Conservation (phyloP, 2,113 vertebrate genomes). For the Zosterops japonicus region DNA sequence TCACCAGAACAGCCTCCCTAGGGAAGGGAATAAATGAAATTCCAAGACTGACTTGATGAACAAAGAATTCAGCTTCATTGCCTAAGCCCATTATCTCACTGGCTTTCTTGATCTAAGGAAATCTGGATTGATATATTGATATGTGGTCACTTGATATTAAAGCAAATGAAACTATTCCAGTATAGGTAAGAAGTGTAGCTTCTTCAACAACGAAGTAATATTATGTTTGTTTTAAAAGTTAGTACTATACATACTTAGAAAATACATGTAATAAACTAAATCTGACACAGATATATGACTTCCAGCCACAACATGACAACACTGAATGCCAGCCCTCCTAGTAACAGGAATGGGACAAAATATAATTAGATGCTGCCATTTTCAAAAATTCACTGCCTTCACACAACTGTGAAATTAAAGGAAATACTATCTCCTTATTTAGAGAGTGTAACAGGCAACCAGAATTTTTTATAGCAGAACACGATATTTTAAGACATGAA, state of each 20-base stretch:
- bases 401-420: neutral
- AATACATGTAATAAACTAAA: neutral
- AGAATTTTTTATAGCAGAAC: neutral
- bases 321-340: neutral
- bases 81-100: neutral
- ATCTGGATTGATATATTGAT: neutral
- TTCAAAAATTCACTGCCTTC: neutral
- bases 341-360: neutral
- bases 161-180: neutral
- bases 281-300: neutral
- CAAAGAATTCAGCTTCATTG: neutral
- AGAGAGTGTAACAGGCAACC: neutral
- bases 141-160: neutral
- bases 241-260: neutral
- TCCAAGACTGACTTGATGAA: neutral
- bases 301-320: neutral
- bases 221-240: neutral
- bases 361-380: neutral
- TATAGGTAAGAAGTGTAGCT: neutral
- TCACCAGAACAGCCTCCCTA: neutral
- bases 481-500: neutral
- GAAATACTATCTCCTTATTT: neutral
- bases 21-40: neutral
- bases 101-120: neutral
- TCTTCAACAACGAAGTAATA: neutral